Evolutionary conservation across 2,888 invertebrate genomes (phyloP).

Genomic region (Polyploca ridens): DNA sequence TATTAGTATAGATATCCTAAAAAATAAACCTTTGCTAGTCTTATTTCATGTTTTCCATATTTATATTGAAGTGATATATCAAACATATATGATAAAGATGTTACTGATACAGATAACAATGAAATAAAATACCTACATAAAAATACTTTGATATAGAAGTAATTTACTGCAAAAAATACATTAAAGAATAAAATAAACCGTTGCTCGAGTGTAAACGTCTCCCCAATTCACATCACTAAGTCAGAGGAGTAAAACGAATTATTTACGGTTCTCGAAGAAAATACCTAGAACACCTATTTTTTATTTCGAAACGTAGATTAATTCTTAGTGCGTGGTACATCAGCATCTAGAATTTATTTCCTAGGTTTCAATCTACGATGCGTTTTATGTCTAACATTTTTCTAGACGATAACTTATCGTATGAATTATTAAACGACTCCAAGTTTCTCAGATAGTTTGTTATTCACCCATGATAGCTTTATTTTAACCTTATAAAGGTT

Average conservation of each 20-base stretch:
- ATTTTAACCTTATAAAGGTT: not conserved
- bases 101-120: too few species aligned
- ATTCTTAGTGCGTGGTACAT: not conserved
- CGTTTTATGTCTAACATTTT: slow-evolving; percentile 2
- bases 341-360: not conserved
- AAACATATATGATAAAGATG: too few species aligned
- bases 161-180: too few species aligned
- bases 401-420: not conserved
- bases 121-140: too few species aligned
- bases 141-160: too few species aligned
- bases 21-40: too few species aligned
- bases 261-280: not conserved
- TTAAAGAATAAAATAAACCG: too few species aligned
- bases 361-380: not conserved
- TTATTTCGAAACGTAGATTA: not conserved
- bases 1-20: too few species aligned
- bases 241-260: slow-evolving; percentile 1
- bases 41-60: too few species aligned
- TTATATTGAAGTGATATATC: too few species aligned
- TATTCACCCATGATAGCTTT: not conserved
- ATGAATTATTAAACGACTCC: not conserved
- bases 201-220: too few species aligned
- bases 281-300: not conserved
- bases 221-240: not conserved
- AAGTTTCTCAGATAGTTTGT: not conserved